phyloP scores from a whole-genome alignment of 1,140 invertebrate genomes.

The Calliphora vicina region DNA sequence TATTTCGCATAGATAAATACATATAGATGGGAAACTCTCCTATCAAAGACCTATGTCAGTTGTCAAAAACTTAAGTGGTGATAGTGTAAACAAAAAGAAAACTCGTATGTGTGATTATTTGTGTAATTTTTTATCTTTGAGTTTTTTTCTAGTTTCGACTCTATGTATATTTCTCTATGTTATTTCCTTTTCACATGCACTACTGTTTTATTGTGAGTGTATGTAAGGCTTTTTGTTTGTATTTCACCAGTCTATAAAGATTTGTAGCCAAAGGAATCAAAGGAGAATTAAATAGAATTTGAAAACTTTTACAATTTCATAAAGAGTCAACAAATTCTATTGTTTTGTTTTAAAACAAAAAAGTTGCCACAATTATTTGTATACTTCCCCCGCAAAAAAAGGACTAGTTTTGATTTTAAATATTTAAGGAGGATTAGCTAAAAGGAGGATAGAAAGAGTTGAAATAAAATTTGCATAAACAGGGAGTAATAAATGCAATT shows the following conservation, averaged over 20 bases:
- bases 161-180: neutral
- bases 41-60: neutral
- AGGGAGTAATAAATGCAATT: too few species aligned
- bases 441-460: neutral
- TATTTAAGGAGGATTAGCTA: neutral
- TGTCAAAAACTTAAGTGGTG: too few species aligned
- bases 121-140: too few species aligned
- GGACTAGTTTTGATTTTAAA: neutral
- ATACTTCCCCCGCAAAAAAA: neutral
- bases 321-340: neutral
- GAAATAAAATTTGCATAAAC: neutral
- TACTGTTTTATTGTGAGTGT: neutral
- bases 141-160: too few species aligned
- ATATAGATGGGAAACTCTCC: neutral
- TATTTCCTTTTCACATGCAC: neutral
- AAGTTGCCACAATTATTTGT: neutral
- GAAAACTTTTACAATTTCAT: slow-evolving; percentile 1
- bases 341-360: neutral
- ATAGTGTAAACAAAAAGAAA: too few species aligned
- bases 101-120: too few species aligned
- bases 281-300: neutral
- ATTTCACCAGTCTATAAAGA: neutral
- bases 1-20: neutral
- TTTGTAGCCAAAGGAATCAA: neutral
- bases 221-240: neutral